phyloP scores from a whole-genome alignment of 2,113 vertebrate genomes.

The Callopanchax toddi region DNA sequence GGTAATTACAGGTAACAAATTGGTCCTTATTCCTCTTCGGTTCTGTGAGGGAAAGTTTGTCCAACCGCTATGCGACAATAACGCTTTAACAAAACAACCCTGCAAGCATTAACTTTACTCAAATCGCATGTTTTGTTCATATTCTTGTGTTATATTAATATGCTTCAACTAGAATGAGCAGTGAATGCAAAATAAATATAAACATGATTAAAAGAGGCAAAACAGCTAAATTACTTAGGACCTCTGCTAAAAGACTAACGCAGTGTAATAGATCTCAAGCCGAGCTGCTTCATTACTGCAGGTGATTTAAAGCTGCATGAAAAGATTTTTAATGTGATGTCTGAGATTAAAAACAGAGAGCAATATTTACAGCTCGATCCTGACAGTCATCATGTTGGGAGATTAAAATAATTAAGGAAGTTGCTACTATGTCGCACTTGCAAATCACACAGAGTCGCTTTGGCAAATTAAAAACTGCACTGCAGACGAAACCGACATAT shows the following conservation, averaged over 20 bases:
- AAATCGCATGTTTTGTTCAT: not conserved
- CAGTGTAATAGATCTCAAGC: not conserved
- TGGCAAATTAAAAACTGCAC: not conserved
- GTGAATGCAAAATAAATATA: not conserved
- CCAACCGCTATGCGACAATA: not conserved
- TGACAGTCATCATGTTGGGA: not conserved
- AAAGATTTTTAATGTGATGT: not conserved
- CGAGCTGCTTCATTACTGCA: not conserved
- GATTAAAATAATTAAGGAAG: not conserved
- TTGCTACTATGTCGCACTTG: not conserved
- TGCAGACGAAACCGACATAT: not conserved
- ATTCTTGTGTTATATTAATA: not conserved
- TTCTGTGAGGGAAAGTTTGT: not conserved
- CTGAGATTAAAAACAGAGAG: not conserved
- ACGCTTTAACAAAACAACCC: not conserved
- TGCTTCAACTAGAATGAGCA: not conserved
- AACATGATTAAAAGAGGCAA: not conserved
- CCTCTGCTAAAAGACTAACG: not conserved
- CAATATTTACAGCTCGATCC: not conserved
- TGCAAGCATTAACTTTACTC: no score
- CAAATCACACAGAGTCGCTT: not conserved
- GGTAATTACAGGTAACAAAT: conserved; percentile 8
- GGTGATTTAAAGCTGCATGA: not conserved
- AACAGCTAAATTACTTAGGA: not conserved
- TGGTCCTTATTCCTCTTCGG: not conserved